Base-by-base conservation (phyloP, 92 coral and sea anemone genomes). In the Porites rus region DNA sequence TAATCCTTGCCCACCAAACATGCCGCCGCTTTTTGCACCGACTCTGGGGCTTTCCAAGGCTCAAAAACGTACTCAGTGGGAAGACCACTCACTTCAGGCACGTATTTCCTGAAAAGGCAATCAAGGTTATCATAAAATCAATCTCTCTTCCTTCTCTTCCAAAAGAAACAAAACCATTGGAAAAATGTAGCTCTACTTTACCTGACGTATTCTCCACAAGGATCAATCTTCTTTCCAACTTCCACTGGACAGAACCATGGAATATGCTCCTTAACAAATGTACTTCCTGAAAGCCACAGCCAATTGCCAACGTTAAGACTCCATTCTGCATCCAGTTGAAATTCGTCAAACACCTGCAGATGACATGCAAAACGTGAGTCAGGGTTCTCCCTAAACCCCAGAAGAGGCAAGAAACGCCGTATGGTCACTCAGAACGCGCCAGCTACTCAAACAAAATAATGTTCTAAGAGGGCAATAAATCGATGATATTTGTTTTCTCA, bases 271-370 rank as follows among this genome's bases (percentile, higher is more conserved):
- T 90, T 84, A 53, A 92, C 85, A 78, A 90, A 96, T 0, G 96
- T 75, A 85, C 97, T 93, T 52, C 91, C 84, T 1, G 98, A 96
- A 68, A 89, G 78, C 89, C 88, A 88, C 81, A 96, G 83, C 97
- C 98, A 96, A 70, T 87, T 85, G 71, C 97, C 92, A 1, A 94
- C 96, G 66, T 94, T 90, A 51, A 93, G 62, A 68, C 98, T 92
- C 94, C 98, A 90, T 72, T 94, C 96, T 18, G 95, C 97, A 79
- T 94, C 96, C 80, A 96, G 70, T 69, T 87, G 90, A 16, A 92
- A 82, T 60, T 94, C 96, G 38, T 92, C 96, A 80, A 96, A 96
- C 64, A 93, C 88, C 96, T 93, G 22, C 19, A 38, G 9, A 11
- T 7, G 46, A 91, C 66, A 77, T 24, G 3, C 1, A 2, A 65